Evolutionary conservation across 2,888 invertebrate species (phyloP).

Genomic region (Dysmachus trigonus): DNA sequence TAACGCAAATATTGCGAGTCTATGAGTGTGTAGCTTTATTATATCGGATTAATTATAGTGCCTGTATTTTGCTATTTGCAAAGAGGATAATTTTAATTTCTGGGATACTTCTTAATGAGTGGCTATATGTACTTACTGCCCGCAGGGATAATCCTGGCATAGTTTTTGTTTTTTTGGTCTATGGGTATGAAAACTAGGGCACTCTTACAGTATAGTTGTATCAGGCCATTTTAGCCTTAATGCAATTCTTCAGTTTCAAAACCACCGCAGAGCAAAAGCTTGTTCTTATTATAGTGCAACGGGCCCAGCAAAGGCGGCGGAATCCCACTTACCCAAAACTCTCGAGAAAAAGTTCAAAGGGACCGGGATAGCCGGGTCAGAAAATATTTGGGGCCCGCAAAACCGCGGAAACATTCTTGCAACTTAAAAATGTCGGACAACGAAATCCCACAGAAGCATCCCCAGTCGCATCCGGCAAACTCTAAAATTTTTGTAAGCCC

Average conservation of each 20-base stretch:
- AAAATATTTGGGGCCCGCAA: conserved; percentile 14
- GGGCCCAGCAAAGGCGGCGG: neutral
- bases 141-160: neutral
- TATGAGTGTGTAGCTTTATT: neutral
- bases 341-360: neutral
- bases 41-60: neutral
- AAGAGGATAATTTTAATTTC: neutral
- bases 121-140: neutral
- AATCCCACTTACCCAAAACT: neutral
- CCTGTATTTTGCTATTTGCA: neutral
- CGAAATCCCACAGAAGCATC: conserved; percentile 6
- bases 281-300: neutral
- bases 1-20: neutral
- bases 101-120: neutral
- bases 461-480: neutral
- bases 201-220: neutral
- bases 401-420: conserved; percentile 9
- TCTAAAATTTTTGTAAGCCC: neutral
- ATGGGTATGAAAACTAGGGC: neutral
- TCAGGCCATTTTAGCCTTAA: neutral
- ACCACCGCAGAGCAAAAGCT: neutral
- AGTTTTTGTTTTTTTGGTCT: neutral
- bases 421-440: conserved; percentile 16
- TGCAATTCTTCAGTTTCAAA: conserved; percentile 24
- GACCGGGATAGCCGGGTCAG: neutral